Conservation (phyloP, 2,797 vertebrate species). For the Gadopsis bispinosus region DNA sequence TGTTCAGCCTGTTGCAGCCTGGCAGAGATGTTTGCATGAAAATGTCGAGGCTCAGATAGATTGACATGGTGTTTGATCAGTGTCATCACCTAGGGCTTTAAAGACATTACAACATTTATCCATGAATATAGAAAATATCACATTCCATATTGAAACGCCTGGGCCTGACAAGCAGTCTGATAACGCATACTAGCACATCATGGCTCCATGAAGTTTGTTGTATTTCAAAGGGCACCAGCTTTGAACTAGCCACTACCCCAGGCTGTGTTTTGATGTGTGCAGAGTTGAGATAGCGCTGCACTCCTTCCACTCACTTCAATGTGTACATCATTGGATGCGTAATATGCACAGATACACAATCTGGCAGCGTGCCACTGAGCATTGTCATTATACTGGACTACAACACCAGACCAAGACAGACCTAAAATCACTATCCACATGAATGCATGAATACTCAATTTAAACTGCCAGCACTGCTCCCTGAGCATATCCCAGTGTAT, state of each 20-base stretch:
- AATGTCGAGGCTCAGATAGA: slow-evolving; percentile 54
- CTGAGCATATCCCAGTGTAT: slow-evolving; percentile 43
- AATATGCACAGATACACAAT: slow-evolving; percentile 71
- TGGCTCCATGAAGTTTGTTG: slow-evolving; percentile 71
- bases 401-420: slow-evolving; percentile 61
- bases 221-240: slow-evolving; percentile 82
- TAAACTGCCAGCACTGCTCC: slow-evolving; percentile 48
- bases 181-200: slow-evolving; percentile 63
- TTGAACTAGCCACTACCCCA: slow-evolving; percentile 76
- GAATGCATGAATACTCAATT: slow-evolving; percentile 71
- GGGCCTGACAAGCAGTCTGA: slow-evolving; percentile 65
- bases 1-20: slow-evolving; percentile 26
- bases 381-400: slow-evolving; percentile 68
- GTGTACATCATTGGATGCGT: slow-evolving; percentile 70
- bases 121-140: slow-evolving; percentile 74
- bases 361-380: slow-evolving; percentile 76
- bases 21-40: slow-evolving; percentile 41
- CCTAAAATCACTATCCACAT: slow-evolving; percentile 67
- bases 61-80: slow-evolving; percentile 70
- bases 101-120: slow-evolving; percentile 70
- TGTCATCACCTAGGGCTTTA: slow-evolving; percentile 58
- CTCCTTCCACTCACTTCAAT: slow-evolving; percentile 71
- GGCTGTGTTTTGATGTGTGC: slow-evolving; percentile 81
- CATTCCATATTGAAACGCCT: slow-evolving; percentile 60
- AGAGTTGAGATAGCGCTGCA: slow-evolving; percentile 74